Evolutionary conservation across 2,888 invertebrate species (phyloP), one percentile per base, ranked within the genome.

Genomic region (Macrosiphum euphorbiae): DNA sequence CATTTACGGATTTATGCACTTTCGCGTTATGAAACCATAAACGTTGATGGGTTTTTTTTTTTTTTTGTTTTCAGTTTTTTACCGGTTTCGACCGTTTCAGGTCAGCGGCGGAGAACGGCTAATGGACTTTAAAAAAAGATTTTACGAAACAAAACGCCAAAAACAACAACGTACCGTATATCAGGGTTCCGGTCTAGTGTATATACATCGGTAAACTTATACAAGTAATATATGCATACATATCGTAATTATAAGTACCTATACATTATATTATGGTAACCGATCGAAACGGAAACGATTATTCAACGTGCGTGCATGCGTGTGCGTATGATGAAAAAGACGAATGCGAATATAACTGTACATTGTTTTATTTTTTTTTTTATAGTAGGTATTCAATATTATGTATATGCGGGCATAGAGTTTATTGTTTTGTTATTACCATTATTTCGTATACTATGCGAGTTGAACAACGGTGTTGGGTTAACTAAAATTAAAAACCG

Each of bases 261-360:
- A 26, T 78, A 78, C 35, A 78, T 20, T 78, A 78, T 78, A 20
- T 7, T 41, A 78, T 28, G 28, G 84, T 41, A 35, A 52, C 52
- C 35, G 52, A 91, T 91, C n/a, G 85, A 44, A 86, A 91, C 91
- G 91, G 91, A 91, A 91, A 91, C 91, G 58, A 91, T 91, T 86
- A 47, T 91, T 86, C 85, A 58, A 85, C 44, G 44, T 44, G n/a
- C 90, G 11, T 11, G 41, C 28, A 28, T 88, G 41, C 52, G 52
- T 78, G 26, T 52, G 84, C n/a, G 55, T 55, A 44, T 41, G n/a
- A n/a, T 44, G 86, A 86, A 58, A 91, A 58, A 52, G 86, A 91
- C 58, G 91, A 44, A 44, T 41, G 78, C 67, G 61, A 58, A 58
- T 52, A 50, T 90, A 91, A 91, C 91, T 85, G 91, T 91, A 85